Evolutionary conservation across 2,797 vertebrate species (phyloP).

Genomic region (Chelmon rostratus): DNA sequence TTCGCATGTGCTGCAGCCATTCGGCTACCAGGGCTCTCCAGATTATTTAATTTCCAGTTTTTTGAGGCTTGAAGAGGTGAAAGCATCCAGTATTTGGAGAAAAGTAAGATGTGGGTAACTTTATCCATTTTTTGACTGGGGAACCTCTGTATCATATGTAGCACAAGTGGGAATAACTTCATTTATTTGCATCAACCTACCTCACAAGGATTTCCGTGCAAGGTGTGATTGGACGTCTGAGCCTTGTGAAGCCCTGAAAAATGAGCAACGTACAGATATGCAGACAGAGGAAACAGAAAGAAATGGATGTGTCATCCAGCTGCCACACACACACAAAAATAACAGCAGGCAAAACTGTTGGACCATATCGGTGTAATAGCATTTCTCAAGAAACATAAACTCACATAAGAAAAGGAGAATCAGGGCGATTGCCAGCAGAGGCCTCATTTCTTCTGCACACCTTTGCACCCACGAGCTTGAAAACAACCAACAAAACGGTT

Average conservation of each 20-base stretch:
- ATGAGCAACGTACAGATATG: conserved; percentile 4
- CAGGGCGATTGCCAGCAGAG: conserved; percentile 61
- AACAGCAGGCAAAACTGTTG: conserved; percentile 25
- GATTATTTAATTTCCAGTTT: neutral
- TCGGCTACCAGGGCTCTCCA: neutral
- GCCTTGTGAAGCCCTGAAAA: conserved; percentile 72
- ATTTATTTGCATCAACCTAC: conserved; percentile 49
- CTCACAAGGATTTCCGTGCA: conserved; percentile 55
- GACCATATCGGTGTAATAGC: conserved; percentile 25
- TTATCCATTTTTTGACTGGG: neutral
- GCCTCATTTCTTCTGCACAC: conserved; percentile 62
- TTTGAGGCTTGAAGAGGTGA: neutral
- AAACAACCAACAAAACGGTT: conserved; percentile 30
- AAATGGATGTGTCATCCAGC: conserved; percentile 23
- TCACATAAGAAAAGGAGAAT: conserved; percentile 76
- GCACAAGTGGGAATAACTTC: neutral
- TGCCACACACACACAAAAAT: neutral
- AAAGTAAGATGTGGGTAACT: neutral
- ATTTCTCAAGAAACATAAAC: conserved; percentile 48
- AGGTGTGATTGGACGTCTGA: conserved; percentile 27
- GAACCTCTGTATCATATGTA: neutral
- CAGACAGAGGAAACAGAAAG: neutral
- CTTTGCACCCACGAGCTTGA: conserved; percentile 20
- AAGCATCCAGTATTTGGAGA: neutral
- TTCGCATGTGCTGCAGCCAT: too few species aligned